Evolutionary conservation across 2,797 vertebrate genomes (phyloP), one percentile per base, ranked within the genome.

Genomic region (Pseudochirops cupreus): DNA sequence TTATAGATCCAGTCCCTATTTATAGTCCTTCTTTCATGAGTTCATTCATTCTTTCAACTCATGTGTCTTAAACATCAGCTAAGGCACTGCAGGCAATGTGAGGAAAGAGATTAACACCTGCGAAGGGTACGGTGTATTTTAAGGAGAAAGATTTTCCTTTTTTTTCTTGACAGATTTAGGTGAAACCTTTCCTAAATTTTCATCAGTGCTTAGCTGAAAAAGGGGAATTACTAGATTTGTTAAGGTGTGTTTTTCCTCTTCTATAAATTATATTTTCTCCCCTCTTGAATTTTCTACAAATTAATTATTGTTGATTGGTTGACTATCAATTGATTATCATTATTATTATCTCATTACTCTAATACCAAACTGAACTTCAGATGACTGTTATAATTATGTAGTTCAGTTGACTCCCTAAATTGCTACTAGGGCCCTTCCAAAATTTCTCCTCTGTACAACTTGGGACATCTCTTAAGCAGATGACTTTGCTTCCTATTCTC

Each of bases 211-310:
- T 56, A 67, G 91, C 91, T 82, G 55, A 16, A 90, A 59, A 24
- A 28, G 33, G 2, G 14, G 0, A 0, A 3, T 24, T 46, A 31
- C 28, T 31, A 9, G 29, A 33, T 28, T 53, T 90, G 87, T 31
- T n/a, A 55, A 94, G 16, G 39, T 96, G 95, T 57, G 24, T 21
- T 95, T 95, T 56, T 95, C 90, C 7, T 94, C 46, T 28, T 7
- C 91, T 7, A 18, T 46, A 87, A 67, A 91, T 33, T 74, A 54
- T 46, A 94, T 56, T 93, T 67, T 31, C 50, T 92, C 46, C 16
- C 24, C 7, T 92, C 74, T 90, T 31, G 0, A 87, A 0, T 54
- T 67, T 16, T 26, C 54, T 90, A 92, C 57, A 31, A 29, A 46
- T 62, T 56, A 93, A 57, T 90, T 74, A 56, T 54, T 53, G 9